Percentiles rank a stretch among this genome's conserved stretches.
These are phyloP conservation scores for Notolabrus celidotus DNA, from an alignment of 2,797 vertebrate genomes.

Conservation along the genomic window DNA sequence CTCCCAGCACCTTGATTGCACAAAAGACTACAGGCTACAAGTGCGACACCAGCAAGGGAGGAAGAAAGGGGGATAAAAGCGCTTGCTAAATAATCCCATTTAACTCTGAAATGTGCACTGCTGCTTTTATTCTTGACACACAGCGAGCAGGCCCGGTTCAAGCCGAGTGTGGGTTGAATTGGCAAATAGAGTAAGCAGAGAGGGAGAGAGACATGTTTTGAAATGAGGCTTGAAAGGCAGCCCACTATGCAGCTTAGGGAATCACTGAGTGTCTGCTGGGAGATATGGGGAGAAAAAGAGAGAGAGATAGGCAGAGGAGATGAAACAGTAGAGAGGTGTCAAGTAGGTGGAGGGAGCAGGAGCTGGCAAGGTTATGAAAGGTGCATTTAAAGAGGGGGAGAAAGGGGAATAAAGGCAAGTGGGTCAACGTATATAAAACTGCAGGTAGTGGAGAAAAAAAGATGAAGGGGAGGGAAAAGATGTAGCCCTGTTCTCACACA, in stretches of 20 bases:
- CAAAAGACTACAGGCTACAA: constrained; percentile 67
- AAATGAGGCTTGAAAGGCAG: constrained; percentile 79
- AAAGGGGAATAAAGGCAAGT: constrained; percentile 12
- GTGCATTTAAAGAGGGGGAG: constrained; percentile 29
- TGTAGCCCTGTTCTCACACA: constrained; percentile 1
- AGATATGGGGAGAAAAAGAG: constrained; percentile 25
- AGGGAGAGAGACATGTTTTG: constrained; percentile 71
- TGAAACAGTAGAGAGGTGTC: constrained; percentile 54
- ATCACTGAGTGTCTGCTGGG: constrained; percentile 74
- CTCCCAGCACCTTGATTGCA: constrained; percentile 58
- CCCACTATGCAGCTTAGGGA: constrained; percentile 74
- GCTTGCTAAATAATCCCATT: constrained; percentile 78
- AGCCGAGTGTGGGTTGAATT: constrained; percentile 72
- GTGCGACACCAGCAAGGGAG: constrained; percentile 52
- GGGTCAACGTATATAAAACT: constrained; percentile 24
- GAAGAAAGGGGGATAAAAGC: constrained; percentile 68
- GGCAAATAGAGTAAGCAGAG: constrained; percentile 70
- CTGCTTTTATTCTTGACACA: constrained; percentile 75
- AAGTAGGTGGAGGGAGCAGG: constrained; percentile 49
- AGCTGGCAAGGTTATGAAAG: constrained; percentile 58
- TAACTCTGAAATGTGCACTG: constrained; percentile 77
- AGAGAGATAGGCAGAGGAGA: constrained; percentile 42
- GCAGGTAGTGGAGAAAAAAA: constrained; percentile 17
- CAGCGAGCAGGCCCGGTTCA: constrained; percentile 62
- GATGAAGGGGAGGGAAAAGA: constrained; percentile 6